A percentile compares a stretch with the other conserved stretches of the same genome.
Evolutionary conservation across 2,113 vertebrate genomes (phyloP).

Genomic region (Rhinichthys klamathensis): DNA sequence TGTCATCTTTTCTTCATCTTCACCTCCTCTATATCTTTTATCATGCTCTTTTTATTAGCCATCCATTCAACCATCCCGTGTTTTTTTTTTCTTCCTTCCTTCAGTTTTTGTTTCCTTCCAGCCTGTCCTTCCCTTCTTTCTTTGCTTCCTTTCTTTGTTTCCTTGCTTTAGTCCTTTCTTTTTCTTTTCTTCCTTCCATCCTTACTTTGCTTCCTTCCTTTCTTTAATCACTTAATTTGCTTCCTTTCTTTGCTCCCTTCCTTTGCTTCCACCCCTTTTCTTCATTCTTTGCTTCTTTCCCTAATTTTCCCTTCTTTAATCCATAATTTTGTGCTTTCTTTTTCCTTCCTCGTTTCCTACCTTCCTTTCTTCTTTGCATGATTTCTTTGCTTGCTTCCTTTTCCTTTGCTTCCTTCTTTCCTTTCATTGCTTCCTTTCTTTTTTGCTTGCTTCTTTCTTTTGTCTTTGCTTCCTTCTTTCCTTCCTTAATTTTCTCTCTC

Average conservation of each 20-base stretch:
- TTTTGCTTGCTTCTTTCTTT: no score
- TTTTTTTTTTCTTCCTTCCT: not conserved
- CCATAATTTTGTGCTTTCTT: no score
- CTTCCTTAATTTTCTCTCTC: no score
- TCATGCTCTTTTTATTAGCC: not conserved
- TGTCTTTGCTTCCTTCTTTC: no score
- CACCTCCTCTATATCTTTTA: conserved; percentile 3
- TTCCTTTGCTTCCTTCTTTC: no score
- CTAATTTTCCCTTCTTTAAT: not conserved
- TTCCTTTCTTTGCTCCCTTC: not conserved
- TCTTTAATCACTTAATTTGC: not conserved
- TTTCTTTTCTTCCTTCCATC: not conserved
- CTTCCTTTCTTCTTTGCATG: not conserved
- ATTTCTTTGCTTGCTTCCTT: not conserved
- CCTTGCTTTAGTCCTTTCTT: not conserved
- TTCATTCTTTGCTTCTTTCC: no score
- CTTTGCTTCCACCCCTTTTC: not conserved
- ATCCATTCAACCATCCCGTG: not conserved
- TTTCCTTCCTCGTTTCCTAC: not conserved
- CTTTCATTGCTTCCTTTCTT: no score
- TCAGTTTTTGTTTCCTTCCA: not conserved
- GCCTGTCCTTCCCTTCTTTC: not conserved
- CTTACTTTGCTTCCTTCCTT: not conserved
- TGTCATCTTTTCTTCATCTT: conserved; percentile 8
- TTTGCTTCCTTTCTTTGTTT: not conserved